Evolutionary conservation across 2,888 invertebrate genomes (phyloP).

Genomic region (Aromia moschata): DNA sequence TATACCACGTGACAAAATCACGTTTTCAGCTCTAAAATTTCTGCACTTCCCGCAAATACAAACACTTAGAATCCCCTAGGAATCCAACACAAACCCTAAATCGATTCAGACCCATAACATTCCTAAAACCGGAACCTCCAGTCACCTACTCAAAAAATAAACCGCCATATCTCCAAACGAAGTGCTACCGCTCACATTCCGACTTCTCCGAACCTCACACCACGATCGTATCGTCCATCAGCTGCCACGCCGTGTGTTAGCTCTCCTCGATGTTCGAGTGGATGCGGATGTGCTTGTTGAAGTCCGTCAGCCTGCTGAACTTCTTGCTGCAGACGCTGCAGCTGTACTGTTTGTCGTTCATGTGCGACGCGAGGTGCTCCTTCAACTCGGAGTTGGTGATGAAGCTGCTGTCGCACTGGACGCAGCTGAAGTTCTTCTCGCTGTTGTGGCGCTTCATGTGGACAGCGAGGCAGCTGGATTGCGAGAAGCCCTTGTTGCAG

Average conservation of each 20-base stretch:
- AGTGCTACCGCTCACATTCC: slow-evolving; percentile 42
- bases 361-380: slow-evolving; percentile 16
- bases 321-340: slow-evolving; percentile 30
- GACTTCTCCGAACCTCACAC: slow-evolving; percentile 7
- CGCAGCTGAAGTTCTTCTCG: slow-evolving; percentile 51
- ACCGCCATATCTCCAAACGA: too few relatives aligned
- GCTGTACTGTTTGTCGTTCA: slow-evolving; percentile 27
- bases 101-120: too few relatives aligned
- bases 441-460: slow-evolving; percentile 62
- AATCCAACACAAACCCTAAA: too few relatives aligned
- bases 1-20: too few relatives aligned
- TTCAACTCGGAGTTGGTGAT: slow-evolving; percentile 23
- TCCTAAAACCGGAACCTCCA: too few relatives aligned
- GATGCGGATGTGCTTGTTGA: slow-evolving; percentile 26
- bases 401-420: slow-evolving; percentile 27
- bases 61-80: too few relatives aligned
- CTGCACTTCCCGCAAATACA: too few relatives aligned
- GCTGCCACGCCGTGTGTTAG: slow-evolving; percentile 21
- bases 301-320: slow-evolving; percentile 24
- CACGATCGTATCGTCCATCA: slow-evolving; percentile 7
- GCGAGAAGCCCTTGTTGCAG: slow-evolving; percentile 59
- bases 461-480: slow-evolving; percentile 60
- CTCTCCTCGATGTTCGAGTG: slow-evolving; percentile 28
- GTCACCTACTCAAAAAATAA: too few relatives aligned
- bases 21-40: too few relatives aligned